phyloP scores from a whole-genome alignment of 1,140 invertebrate genomes.

The Agraylea sexmaculata region DNA sequence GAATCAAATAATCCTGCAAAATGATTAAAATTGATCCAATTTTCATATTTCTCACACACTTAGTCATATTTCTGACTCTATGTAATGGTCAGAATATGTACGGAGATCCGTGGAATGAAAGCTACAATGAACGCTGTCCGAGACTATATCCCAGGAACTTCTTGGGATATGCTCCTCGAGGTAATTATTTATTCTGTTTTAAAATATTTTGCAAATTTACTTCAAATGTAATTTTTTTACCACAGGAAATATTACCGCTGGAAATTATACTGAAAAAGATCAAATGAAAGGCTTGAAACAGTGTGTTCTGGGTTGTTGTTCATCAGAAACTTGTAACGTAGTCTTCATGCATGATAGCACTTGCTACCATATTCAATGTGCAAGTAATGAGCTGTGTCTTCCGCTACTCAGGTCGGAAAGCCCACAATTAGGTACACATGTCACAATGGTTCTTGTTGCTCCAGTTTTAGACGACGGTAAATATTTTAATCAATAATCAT shows the following conservation, averaged over 20 bases:
- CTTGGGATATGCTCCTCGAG: slow-evolving; percentile 35
- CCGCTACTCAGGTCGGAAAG: slow-evolving; percentile 47
- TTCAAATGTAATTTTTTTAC: slow-evolving; percentile 8
- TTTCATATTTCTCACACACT: slow-evolving; percentile 8
- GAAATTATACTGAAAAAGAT: slow-evolving; percentile 45
- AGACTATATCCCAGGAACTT: slow-evolving; percentile 39
- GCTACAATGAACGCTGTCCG: slow-evolving; percentile 36
- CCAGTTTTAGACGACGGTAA: slow-evolving; percentile 40
- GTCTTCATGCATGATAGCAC: slow-evolving; percentile 62
- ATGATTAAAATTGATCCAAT: too few relatives aligned
- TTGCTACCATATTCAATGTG: slow-evolving; percentile 67
- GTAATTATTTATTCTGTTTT: slow-evolving; percentile 21
- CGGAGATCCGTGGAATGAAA: slow-evolving; percentile 35
- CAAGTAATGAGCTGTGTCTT: slow-evolving; percentile 54
- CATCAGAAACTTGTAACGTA: slow-evolving; percentile 55
- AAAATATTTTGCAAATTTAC: not conserved
- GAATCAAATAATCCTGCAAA: too few relatives aligned
- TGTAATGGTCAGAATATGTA: slow-evolving; percentile 22
- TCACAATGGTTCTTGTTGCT: slow-evolving; percentile 65
- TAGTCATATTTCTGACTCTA: slow-evolving; percentile 10
- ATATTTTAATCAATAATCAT: slow-evolving; percentile 7
- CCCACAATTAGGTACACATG: slow-evolving; percentile 41
- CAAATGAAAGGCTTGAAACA: slow-evolving; percentile 42
- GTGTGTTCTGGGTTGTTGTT: slow-evolving; percentile 65
- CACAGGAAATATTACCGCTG: slow-evolving; percentile 47